Evolutionary conservation across 2,888 invertebrate species (phyloP).

Genomic region (Perithous albicinctus): DNA sequence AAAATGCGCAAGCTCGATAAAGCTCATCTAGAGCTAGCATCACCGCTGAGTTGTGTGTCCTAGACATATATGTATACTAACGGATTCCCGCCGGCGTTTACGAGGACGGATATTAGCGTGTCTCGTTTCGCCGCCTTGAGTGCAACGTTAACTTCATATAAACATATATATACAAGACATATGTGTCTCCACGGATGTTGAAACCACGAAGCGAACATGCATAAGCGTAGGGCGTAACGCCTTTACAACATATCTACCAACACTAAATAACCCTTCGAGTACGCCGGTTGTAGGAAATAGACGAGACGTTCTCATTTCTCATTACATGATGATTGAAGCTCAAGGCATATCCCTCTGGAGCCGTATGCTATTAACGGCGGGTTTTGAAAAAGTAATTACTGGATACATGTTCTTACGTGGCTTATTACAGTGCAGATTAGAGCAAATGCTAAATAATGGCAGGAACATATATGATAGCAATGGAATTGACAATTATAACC

Average conservation of each 20-base stretch:
- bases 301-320: neutral
- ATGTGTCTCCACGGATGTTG: slow-evolving; percentile 6
- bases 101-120: slow-evolving; percentile 56
- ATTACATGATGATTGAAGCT: neutral
- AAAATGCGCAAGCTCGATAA: slow-evolving; percentile 24
- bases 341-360: neutral
- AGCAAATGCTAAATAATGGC: neutral
- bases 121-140: slow-evolving; percentile 48
- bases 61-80: neutral
- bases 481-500: neutral
- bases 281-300: neutral
- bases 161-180: slow-evolving; percentile 33
- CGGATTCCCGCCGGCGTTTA: slow-evolving; percentile 15
- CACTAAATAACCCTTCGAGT: neutral
- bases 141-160: slow-evolving; percentile 23
- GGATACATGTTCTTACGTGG: neutral
- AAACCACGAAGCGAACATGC: neutral
- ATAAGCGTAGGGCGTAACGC: neutral
- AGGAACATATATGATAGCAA: neutral
- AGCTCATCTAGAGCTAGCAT: slow-evolving; percentile 22
- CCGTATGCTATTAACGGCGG: neutral
- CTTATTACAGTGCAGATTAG: neutral
- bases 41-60: neutral
- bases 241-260: neutral
- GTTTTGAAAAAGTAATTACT: neutral